A percentile compares a stretch with the other conserved stretches of the same genome.
phyloP scores from a whole-genome alignment of 2,888 invertebrate genomes.

The Malthinus flaveolus region DNA sequence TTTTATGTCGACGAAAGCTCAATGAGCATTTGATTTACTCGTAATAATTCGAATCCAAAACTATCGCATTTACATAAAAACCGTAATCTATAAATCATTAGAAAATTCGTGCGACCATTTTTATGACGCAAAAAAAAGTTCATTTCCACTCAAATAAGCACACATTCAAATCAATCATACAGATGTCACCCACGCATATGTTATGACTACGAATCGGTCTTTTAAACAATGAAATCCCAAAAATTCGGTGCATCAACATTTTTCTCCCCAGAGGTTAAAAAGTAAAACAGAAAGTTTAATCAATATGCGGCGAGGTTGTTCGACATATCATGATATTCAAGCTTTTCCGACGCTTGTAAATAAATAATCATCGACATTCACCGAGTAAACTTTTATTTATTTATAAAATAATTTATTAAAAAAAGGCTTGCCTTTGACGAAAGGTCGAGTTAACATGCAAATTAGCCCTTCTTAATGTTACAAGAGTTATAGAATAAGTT shows the following conservation, averaged over 20 bases:
- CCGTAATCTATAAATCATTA: conserved; percentile 20
- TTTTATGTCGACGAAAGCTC: conserved; percentile 6
- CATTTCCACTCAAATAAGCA: conserved; percentile 12
- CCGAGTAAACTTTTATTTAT: too few relatives aligned
- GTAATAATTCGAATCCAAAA: conserved; percentile 9
- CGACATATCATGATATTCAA: too few relatives aligned
- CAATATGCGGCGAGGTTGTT: too few relatives aligned
- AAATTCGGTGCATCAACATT: too few relatives aligned
- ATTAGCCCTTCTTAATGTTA: not conserved
- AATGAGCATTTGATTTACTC: conserved; percentile 14
- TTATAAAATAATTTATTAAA: too few relatives aligned
- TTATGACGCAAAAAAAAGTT: conserved; percentile 4
- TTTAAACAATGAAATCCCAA: too few relatives aligned
- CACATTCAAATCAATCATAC: conserved; percentile 11
- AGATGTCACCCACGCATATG: conserved; percentile 7
- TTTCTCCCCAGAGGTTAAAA: too few relatives aligned
- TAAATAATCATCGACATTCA: too few relatives aligned
- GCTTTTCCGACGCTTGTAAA: too few relatives aligned
- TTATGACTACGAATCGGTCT: not conserved
- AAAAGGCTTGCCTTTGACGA: not conserved
- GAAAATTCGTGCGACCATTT: conserved; percentile 7
- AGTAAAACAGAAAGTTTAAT: too few relatives aligned
- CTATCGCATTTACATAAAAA: conserved; percentile 20
- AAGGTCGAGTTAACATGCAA: not conserved
- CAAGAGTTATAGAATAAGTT: not conserved